These are phyloP conservation scores for Pteromalus puparum DNA, from an alignment of 1,140 invertebrate species.

Conservation along the genomic window DNA sequence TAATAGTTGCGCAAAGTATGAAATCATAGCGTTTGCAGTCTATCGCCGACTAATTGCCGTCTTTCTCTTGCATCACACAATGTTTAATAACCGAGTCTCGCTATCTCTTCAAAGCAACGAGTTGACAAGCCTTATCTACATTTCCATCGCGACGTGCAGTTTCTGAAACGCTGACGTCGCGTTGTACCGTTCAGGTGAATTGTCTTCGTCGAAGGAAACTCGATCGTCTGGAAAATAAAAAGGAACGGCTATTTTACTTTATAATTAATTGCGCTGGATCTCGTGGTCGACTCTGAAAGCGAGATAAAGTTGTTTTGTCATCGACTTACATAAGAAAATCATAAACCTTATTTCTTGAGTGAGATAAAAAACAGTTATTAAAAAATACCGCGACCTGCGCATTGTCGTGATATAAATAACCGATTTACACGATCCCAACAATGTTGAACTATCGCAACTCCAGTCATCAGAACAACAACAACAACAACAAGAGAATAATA, in stretches of 20 bases:
- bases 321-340: no score
- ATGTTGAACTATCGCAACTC: no score
- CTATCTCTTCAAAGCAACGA: neutral
- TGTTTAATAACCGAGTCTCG: neutral
- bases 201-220: neutral
- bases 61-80: neutral
- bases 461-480: no score
- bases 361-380: no score
- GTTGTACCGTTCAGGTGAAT: neutral
- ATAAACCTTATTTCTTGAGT: no score
- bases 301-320: no score
- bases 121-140: neutral
- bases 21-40: neutral
- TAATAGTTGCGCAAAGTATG: constrained; percentile 1
- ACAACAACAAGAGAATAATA: no score
- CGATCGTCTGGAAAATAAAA: neutral
- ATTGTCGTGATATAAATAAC: neutral
- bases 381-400: neutral
- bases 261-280: neutral
- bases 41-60: neutral
- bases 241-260: neutral
- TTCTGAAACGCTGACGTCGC: neutral
- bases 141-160: neutral
- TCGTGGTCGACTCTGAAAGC: no score
- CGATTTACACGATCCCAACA: no score